phyloP scores from a whole-genome alignment of 2,888 invertebrate species.

The Sinodicranocentrus sp. region DNA sequence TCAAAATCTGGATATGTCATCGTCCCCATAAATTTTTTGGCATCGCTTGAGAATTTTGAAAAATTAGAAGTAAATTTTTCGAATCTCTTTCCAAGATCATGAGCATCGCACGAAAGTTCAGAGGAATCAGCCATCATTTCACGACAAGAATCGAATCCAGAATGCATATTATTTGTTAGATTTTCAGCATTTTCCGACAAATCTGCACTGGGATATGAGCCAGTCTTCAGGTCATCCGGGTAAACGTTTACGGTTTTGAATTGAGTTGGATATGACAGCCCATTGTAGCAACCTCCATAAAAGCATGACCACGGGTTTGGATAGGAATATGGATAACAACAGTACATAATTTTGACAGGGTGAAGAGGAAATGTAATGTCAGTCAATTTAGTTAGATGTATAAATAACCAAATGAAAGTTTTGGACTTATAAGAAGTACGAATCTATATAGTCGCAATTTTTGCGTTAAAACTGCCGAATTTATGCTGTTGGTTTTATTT shows the following conservation, averaged over 20 bases:
- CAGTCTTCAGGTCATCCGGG: neutral
- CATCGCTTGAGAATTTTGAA: conserved; percentile 43
- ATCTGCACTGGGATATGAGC: conserved; percentile 6
- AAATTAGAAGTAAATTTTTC: conserved; percentile 40
- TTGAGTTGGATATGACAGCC: conserved; percentile 39
- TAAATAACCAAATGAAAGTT: no score
- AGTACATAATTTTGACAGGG: conserved; percentile 26
- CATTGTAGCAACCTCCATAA: conserved; percentile 52
- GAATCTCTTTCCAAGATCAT: conserved; percentile 44
- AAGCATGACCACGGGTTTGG: conserved; percentile 9
- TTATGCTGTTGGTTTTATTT: no score
- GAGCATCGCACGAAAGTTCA: conserved; percentile 41
- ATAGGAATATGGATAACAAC: conserved; percentile 34
- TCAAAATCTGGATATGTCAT: conserved; percentile 58
- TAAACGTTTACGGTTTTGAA: conserved; percentile 16
- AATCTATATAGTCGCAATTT: no score
- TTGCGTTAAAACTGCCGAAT: no score
- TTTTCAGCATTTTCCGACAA: conserved; percentile 23
- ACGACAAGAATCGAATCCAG: conserved; percentile 19
- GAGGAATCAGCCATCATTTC: conserved; percentile 41
- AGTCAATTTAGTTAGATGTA: no score
- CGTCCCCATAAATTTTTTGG: conserved; percentile 53
- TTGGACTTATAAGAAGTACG: no score
- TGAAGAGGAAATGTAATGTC: no score
- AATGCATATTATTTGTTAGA: conserved; percentile 30